These are phyloP conservation scores for Catagonus wagneri DNA, from an alignment of 2,113 vertebrate species.

Conservation along the genomic window DNA sequence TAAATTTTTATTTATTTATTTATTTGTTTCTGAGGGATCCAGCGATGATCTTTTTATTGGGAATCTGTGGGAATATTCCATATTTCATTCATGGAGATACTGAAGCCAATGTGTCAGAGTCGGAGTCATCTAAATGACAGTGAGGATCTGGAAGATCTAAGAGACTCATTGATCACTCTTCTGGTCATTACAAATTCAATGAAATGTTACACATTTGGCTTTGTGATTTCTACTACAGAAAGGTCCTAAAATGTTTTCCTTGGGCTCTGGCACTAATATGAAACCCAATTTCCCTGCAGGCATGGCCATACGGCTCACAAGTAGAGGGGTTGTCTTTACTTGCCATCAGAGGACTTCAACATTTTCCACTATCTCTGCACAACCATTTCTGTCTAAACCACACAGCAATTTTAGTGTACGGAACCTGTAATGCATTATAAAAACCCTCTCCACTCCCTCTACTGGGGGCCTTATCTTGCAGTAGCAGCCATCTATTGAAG, in stretches of 20 bases:
- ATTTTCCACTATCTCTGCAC: not conserved
- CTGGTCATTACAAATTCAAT: not conserved
- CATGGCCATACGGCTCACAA: not conserved
- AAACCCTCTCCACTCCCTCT: not conserved
- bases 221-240: not conserved
- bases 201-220: not conserved
- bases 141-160: too few relatives aligned
- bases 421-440: not conserved
- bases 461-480: not conserved
- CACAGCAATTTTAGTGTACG: not conserved
- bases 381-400: not conserved
- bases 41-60: too few relatives aligned
- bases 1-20: not conserved
- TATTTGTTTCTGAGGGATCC: not conserved
- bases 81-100: not conserved
- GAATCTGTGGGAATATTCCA: not conserved
- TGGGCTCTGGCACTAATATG: not conserved
- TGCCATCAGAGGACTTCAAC: not conserved
- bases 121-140: not conserved
- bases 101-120: not conserved
- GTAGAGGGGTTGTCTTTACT: not conserved
- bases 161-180: not conserved
- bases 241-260: not conserved
- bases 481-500: not conserved
- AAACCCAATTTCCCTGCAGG: not conserved